These are phyloP conservation scores for Lordiphosa fenestrarum DNA, from an alignment of 2,888 invertebrate genomes.

Conservation along the genomic window DNA sequence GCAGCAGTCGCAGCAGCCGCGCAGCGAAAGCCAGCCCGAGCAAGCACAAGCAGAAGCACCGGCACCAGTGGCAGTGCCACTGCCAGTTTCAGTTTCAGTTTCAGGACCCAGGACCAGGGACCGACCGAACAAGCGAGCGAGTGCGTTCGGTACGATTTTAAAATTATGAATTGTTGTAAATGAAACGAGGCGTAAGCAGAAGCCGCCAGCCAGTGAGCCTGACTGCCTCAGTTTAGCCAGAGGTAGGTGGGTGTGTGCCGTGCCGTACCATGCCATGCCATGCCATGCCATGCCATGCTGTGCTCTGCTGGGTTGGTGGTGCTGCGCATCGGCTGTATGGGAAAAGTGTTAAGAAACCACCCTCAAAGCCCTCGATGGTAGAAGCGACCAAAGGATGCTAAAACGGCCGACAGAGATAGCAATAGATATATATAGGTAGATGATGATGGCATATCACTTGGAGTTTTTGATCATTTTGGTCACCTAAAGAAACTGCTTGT, in stretches of 20 bases:
- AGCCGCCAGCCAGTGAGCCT: conserved; percentile 10
- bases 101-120: conserved; percentile 14
- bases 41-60: conserved; percentile 7
- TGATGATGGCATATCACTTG: too few species aligned
- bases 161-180: conserved; percentile 70
- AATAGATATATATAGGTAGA: too few species aligned
- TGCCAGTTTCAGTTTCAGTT: conserved; percentile 29
- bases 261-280: conserved; percentile 1
- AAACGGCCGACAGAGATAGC: too few species aligned
- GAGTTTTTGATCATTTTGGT: too few species aligned
- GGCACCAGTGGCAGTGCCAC: conserved; percentile 24
- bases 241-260: conserved; percentile 26
- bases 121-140: conserved; percentile 20
- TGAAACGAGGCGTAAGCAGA: conserved; percentile 53
- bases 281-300: conserved; percentile 9
- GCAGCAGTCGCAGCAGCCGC: conserved; percentile 11
- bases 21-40: conserved; percentile 22
- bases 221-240: conserved; percentile 14
- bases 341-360: conserved; percentile 19
- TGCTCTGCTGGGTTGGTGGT: conserved; percentile 22
- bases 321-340: conserved; percentile 53
- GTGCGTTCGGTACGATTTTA: conserved; percentile 59
- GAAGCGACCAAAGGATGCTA: background rate
- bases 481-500: too few species aligned
- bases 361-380: conserved; percentile 3